Conservation (phyloP, 1,140 invertebrate species). For the Ceratoteleas bidentatus region DNA sequence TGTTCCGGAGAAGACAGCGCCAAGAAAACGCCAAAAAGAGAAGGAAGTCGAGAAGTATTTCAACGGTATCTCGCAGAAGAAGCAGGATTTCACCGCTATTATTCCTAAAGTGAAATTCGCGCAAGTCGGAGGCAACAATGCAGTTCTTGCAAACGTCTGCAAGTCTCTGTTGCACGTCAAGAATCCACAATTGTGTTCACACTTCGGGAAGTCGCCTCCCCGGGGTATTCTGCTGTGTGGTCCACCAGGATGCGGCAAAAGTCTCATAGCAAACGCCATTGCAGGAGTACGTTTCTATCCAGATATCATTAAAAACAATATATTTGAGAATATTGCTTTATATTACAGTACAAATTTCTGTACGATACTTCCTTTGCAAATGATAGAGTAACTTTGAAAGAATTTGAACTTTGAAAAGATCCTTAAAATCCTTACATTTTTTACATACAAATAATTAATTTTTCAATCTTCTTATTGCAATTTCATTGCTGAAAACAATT, state of each 20-base stretch:
- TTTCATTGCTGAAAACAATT: too few relatives aligned
- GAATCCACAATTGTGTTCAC: constrained; percentile 90
- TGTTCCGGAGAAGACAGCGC: constrained; percentile 65
- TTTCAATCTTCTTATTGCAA: too few relatives aligned
- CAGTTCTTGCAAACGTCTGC: constrained; percentile 88
- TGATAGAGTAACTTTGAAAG: too few relatives aligned
- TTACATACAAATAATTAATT: too few relatives aligned
- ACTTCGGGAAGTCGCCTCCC: constrained; percentile 86
- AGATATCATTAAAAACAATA: background rate
- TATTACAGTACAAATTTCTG: too few relatives aligned
- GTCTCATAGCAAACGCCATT: constrained; percentile 80
- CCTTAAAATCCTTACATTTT: too few relatives aligned
- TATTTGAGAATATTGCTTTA: too few relatives aligned
- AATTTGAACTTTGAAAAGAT: background rate
- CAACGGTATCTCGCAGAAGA: constrained; percentile 50
- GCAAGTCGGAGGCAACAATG: constrained; percentile 89
- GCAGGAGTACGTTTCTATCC: constrained; percentile 87
- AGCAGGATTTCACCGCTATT: constrained; percentile 68
- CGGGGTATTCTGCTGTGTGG: constrained; percentile 96
- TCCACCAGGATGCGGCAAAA: constrained; percentile 88
- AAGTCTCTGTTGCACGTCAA: constrained; percentile 91
- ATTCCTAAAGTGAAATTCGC: constrained; percentile 84
- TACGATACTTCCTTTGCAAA: too few relatives aligned
- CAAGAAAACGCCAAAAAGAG: constrained; percentile 78
- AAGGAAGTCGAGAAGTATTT: constrained; percentile 77